phyloP scores from a whole-genome alignment of 1,140 invertebrate genomes.

The Drosophila sucinea region DNA sequence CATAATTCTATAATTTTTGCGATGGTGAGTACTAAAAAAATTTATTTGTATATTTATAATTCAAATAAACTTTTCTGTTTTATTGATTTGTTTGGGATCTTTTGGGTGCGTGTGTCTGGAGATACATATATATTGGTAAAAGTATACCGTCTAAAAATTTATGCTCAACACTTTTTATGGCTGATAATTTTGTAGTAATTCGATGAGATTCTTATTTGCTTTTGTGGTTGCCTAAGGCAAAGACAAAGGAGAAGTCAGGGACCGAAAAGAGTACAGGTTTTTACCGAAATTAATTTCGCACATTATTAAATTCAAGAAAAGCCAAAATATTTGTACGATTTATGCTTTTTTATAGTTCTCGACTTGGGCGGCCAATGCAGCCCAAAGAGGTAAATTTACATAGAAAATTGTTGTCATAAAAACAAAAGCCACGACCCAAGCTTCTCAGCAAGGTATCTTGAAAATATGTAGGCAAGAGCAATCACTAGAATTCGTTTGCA shows the following conservation, averaged over 20 bases:
- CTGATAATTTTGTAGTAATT: conserved; percentile 29
- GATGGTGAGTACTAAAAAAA: conserved; percentile 56
- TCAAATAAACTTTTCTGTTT: conserved; percentile 73
- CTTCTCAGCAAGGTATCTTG: conserved; percentile 37
- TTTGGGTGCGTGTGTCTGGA: conserved; percentile 19
- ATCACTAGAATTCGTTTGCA: background rate
- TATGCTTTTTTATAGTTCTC: conserved; percentile 52
- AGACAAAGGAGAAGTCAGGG: background rate
- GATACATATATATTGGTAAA: background rate
- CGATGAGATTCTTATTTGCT: conserved; percentile 17
- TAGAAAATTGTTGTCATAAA: conserved; percentile 40
- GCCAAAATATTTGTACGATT: conserved; percentile 37
- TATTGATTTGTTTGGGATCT: conserved; percentile 72
- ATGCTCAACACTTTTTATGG: conserved; percentile 32
- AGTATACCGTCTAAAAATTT: background rate
- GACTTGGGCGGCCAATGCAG: conserved; percentile 35
- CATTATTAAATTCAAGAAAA: conserved; percentile 24
- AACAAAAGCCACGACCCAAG: conserved; percentile 34
- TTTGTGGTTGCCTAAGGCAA: background rate
- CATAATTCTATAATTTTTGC: conserved; percentile 74
- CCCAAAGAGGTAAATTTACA: conserved; percentile 44
- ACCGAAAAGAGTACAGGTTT: conserved; percentile 35
- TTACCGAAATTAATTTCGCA: conserved; percentile 57
- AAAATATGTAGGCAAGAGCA: conserved; percentile 44
- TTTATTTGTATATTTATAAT: conserved; percentile 77